Base-by-base conservation (phyloP, 2,797 vertebrate genomes). In the Clamator glandarius region DNA sequence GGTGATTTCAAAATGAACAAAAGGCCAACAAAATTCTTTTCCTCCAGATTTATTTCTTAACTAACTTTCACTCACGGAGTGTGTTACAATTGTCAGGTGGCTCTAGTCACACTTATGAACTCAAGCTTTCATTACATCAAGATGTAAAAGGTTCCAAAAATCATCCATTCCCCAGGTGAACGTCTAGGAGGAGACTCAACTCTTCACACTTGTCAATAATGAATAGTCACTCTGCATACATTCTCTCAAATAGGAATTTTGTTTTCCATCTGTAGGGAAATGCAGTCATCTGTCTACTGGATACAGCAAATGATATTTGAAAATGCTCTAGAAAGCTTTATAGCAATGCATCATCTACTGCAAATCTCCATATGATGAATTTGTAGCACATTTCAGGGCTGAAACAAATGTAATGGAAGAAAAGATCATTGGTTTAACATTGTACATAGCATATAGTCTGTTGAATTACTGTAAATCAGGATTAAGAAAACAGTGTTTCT, bases 41-140 rank as follows among this genome's bases (percentile, higher is more conserved):
- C 64, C 78, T 95, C 69, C 14, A 68, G 48, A 89, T 79, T 79
- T 79, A 89, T 95, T 95, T 91, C 93, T 96, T 96, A 94, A 96
- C 69, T 94, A 85, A 44, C 59, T 92, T 92, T 96, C 73, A 89
- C 51, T 93, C 85, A 82, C 25, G 84, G 61, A 87, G 17, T 81
- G 23, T 62, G 82, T 85, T 94, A 76, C 89, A 72, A 63, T 92
- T 91, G 88, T 90, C 87, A 86, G 28, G 85, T 95, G 79, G 62
- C 35, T 92, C 66, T 33, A 64, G 84, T 54, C 62, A 69, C 19
- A 13, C 76, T 73, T 93, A 83, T 57, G 90, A 94, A 67, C 83
- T 93, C 67, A 95, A 67, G 20, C 55, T 96, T 97, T 95, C 88
- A 96, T 97, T 95, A 92, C 29, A 61, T 83, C 48, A 83, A 95